Conservation (phyloP, 2,888 invertebrate species). For the Sarcophaga carnaria region DNA sequence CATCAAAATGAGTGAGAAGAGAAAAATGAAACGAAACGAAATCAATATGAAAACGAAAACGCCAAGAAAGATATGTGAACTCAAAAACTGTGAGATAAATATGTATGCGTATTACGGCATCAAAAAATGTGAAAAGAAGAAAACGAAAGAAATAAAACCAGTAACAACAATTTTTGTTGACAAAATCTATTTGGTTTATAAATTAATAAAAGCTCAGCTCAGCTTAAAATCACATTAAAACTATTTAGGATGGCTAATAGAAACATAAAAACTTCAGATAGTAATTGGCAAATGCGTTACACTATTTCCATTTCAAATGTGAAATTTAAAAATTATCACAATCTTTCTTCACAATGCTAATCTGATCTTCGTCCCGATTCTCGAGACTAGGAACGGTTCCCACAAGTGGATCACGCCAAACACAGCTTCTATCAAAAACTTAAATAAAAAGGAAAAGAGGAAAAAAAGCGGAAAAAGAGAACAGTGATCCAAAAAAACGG, state of each 20-base stretch:
- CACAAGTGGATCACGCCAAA: not conserved
- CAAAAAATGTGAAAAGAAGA: constrained; percentile 16
- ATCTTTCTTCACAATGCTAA: too few relatives aligned
- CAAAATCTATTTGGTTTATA: constrained; percentile 44
- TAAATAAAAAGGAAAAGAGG: not conserved
- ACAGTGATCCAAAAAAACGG: too few relatives aligned
- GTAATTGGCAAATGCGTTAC: constrained; percentile 3
- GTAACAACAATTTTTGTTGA: constrained; percentile 48
- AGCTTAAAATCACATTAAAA: constrained; percentile 48
- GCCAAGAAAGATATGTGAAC: not conserved
- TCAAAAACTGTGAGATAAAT: not conserved
- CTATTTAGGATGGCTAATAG: constrained; percentile 26
- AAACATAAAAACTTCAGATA: not conserved
- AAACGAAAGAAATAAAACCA: not conserved
- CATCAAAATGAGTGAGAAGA: constrained; percentile 46
- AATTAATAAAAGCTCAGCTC: constrained; percentile 28
- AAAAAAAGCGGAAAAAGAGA: too few relatives aligned
- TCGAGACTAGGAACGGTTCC: too few relatives aligned
- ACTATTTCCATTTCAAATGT: constrained; percentile 23
- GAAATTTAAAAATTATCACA: too few relatives aligned
- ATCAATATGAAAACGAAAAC: not conserved
- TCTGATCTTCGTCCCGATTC: too few relatives aligned
- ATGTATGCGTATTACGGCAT: constrained; percentile 65
- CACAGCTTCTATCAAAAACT: not conserved
- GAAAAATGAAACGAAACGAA: not conserved